Evolutionary conservation across 2,113 vertebrate species (phyloP).

Genomic region (Dasyprocta punctata): DNA sequence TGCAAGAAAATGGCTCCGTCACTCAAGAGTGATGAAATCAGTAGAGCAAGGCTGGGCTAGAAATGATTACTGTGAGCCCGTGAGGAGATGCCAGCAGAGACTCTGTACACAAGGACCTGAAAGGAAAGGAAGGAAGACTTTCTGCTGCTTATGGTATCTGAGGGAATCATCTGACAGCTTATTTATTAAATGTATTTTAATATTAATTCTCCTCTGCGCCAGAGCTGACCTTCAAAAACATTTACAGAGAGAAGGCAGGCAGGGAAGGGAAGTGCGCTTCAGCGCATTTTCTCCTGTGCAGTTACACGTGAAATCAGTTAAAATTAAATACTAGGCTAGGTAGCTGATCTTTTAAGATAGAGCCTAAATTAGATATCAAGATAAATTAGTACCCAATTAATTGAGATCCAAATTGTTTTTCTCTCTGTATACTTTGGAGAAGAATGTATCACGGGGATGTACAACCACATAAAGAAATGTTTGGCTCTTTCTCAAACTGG

Average conservation of each 20-base stretch:
- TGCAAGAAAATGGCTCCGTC: conserved; percentile 57
- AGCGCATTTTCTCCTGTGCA: not conserved
- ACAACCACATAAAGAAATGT: not conserved
- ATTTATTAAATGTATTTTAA: conserved; percentile 75
- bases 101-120: not conserved
- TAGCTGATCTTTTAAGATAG: not conserved
- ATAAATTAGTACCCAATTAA: conserved; percentile 51
- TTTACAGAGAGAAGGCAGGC: not conserved
- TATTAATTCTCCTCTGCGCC: conserved; percentile 71
- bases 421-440: conserved; percentile 1
- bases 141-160: not conserved
- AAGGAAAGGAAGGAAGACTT: conserved; percentile 21
- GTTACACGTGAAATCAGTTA: not conserved
- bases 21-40: conserved; percentile 61
- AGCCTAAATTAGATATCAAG: conserved; percentile 35
- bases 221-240: conserved; percentile 70
- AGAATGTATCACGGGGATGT: not conserved
- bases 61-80: conserved; percentile 38
- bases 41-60: not conserved
- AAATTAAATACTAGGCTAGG: not conserved
- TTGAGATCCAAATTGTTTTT: conserved; percentile 42
- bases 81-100: not conserved
- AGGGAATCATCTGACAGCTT: conserved; percentile 73
- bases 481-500: not conserved
- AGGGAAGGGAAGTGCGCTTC: not conserved